Conservation (phyloP, 2,888 invertebrate species). For the Hirudinaria manillensis region DNA sequence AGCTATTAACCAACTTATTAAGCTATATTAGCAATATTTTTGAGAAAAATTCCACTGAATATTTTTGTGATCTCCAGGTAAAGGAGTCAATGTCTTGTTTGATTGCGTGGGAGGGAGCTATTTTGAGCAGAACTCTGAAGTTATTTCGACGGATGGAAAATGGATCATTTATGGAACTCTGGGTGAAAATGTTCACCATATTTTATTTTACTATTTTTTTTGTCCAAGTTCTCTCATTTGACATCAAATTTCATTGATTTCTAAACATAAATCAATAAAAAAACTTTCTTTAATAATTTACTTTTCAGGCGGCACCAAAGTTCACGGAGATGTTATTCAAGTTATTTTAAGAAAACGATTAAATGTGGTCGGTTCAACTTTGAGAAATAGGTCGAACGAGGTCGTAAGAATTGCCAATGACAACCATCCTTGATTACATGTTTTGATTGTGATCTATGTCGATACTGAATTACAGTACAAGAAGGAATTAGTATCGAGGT, state of each 20-base stretch:
- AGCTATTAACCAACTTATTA: too few species aligned
- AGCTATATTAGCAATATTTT: too few species aligned
- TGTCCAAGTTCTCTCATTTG: too few species aligned
- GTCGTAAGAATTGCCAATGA: slow-evolving; percentile 17
- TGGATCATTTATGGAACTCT: slow-evolving; percentile 54
- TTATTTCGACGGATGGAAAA: slow-evolving; percentile 48
- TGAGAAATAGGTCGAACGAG: slow-evolving; percentile 46
- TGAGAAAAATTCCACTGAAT: too few species aligned
- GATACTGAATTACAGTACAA: slow-evolving; percentile 49
- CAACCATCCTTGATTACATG: neutral
- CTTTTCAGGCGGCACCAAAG: slow-evolving; percentile 46
- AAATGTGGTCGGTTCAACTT: slow-evolving; percentile 31
- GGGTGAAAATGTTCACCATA: slow-evolving; percentile 42
- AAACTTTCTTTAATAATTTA: too few species aligned
- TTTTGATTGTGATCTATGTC: neutral
- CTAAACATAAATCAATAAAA: too few species aligned
- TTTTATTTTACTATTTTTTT: too few species aligned
- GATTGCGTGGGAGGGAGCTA: slow-evolving; percentile 54
- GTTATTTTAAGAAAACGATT: slow-evolving; percentile 49
- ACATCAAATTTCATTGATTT: too few species aligned
- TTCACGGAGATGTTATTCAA: slow-evolving; percentile 46
- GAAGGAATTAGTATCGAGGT: slow-evolving; percentile 45
- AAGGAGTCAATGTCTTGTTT: slow-evolving; percentile 52
- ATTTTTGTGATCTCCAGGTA: slow-evolving; percentile 39
- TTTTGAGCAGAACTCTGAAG: slow-evolving; percentile 50